phyloP scores from a whole-genome alignment of 2,113 vertebrate species.

The Terrapene triunguis region DNA sequence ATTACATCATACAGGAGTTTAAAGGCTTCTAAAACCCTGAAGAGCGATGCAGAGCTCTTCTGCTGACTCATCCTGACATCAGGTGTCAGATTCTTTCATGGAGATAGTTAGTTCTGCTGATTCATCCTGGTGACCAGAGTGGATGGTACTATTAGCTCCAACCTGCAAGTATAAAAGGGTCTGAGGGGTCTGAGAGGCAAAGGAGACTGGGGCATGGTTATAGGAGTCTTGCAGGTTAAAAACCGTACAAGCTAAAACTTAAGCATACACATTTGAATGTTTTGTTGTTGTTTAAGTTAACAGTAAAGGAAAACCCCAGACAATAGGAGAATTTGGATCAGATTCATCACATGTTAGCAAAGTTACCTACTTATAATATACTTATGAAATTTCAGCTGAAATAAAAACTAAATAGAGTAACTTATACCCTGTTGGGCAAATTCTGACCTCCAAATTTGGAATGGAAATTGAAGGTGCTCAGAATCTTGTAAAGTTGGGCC shows the following conservation, averaged over 20 bases:
- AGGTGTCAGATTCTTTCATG: background rate
- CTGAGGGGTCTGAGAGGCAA: background rate
- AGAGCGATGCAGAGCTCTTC: background rate
- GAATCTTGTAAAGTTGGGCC: background rate
- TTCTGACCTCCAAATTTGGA: background rate
- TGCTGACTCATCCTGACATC: background rate
- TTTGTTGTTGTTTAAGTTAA: background rate
- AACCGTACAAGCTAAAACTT: background rate
- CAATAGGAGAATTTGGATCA: background rate
- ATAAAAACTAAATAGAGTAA: background rate
- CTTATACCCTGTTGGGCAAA: background rate
- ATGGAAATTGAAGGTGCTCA: background rate
- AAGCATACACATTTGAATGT: too few relatives aligned
- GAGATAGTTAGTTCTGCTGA: background rate
- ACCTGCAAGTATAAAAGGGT: background rate
- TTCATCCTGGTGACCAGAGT: background rate
- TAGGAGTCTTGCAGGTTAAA: accelerated
- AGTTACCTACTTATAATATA: background rate
- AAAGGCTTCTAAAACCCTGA: background rate
- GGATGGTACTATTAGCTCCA: background rate
- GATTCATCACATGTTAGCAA: background rate
- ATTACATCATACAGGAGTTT: background rate
- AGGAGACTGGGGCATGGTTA: background rate
- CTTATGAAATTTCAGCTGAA: background rate
- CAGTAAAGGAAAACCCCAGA: background rate